Conservation (phyloP, 2,888 invertebrate genomes). For the Ischnus inquisitorius region DNA sequence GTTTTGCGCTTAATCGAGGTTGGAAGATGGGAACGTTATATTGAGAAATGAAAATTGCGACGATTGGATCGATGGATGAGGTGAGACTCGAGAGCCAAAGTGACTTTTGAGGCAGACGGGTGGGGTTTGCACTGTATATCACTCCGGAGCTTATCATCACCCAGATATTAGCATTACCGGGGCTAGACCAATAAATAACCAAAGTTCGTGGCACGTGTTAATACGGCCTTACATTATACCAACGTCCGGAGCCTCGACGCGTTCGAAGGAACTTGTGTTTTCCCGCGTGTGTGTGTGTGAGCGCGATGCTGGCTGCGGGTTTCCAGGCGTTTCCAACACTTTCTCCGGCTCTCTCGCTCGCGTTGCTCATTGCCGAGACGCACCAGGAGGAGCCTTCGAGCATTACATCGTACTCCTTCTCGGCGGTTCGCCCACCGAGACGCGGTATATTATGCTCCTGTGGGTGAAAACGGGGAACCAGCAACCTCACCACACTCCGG, state of each 20-base stretch:
- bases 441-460: conserved; percentile 63
- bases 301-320: conserved; percentile 40
- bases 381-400: conserved; percentile 22
- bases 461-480: conserved; percentile 52
- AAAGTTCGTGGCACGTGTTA: conserved; percentile 81
- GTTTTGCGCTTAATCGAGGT: not conserved
- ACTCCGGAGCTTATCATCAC: conserved; percentile 65
- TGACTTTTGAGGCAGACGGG: not conserved
- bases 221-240: conserved; percentile 79
- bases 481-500: conserved; percentile 54
- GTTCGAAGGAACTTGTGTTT: conserved; percentile 61
- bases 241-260: conserved; percentile 64
- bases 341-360: not conserved
- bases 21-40: not conserved
- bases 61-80: not conserved
- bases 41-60: not conserved
- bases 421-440: conserved; percentile 52
- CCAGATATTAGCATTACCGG: conserved; percentile 79
- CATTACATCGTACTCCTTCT: conserved; percentile 59
- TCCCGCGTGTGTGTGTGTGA: conserved; percentile 7
- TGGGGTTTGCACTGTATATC: conserved; percentile 1
- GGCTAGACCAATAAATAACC: conserved; percentile 81
- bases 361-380: conserved; percentile 29
- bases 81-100: not conserved
- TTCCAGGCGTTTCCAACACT: conserved; percentile 27